Base-by-base conservation (phyloP, 2,113 vertebrate genomes). In the Cyphomyrus discorhynchus region DNA sequence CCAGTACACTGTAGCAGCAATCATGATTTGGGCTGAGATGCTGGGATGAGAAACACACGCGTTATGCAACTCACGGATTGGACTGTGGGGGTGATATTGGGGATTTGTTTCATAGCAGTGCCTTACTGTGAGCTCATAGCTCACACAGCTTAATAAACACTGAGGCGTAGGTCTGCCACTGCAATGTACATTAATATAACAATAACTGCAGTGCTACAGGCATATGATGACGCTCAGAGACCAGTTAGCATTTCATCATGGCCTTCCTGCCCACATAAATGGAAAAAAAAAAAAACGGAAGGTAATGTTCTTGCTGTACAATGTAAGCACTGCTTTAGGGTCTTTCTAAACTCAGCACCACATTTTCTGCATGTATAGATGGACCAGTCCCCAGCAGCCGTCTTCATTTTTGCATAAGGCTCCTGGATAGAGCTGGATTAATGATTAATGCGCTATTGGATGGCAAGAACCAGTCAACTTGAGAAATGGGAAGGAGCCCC, bases 1-100 rank as follows among this genome's bases (percentile, higher is more conserved):
- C 46, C 85, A 86, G 90, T 91, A 92, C 90, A 91, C 11, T 49
- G 42, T 85, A n/a, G 46, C 39, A 27, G 45, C 83, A 49, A 49
- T 27, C 9, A 50, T 49, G n/a, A 3, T 86, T 86, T 50, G 70
- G 70, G 31, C 31, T 11, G 70, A 77, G 70, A 39, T 77, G 70
- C 15, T 77, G 70, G 70, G 31, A 39, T 77, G 70, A 77, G 13
- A 77, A 17, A 39, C 19, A 39, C 31, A 39, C 7, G 5, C 2
- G 6, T 80, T 80, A 80, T 80, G 35, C 74, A 39, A 80, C 35
- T 80, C 74, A 80, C 2, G 5, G 15, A 19, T 42, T 42, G 74
- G 11, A 35, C 35, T 80, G 74, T 39, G 74, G 74, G 74, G 74
- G 74, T 21, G 82, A 84, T 46, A 84, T 47, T 84, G 24, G 82